A percentile compares a stretch with the other conserved stretches of the same genome.
These are phyloP conservation scores for Scophthalmus maximus DNA, from an alignment of 2,113 vertebrate genomes.

Conservation along the genomic window DNA sequence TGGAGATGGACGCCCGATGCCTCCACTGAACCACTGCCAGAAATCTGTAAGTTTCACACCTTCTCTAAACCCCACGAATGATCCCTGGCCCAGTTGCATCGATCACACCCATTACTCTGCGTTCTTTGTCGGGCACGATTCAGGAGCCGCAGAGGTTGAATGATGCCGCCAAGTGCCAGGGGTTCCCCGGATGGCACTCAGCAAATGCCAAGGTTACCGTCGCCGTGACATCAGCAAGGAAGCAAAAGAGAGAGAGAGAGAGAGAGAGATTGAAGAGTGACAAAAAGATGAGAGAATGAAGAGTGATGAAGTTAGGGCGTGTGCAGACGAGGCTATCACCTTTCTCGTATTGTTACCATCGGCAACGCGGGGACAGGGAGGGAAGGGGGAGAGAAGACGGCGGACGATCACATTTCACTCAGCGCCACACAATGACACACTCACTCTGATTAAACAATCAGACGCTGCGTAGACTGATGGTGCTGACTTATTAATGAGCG, in stretches of 20 bases:
- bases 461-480: conserved; percentile 47
- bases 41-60: conserved; percentile 50
- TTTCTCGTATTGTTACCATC: conserved; percentile 53
- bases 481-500: conserved; percentile 75
- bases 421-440: conserved; percentile 39
- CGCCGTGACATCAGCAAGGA: conserved; percentile 44
- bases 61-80: conserved; percentile 35
- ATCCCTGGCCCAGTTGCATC: conserved; percentile 48
- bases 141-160: conserved; percentile 46
- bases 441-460: conserved; percentile 59
- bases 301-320: conserved; percentile 25
- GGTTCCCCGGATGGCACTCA: conserved; percentile 58
- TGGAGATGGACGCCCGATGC: conserved; percentile 36
- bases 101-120: conserved; percentile 43
- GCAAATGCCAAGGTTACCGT: conserved; percentile 54
- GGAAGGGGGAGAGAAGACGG: neutral
- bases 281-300: conserved; percentile 5
- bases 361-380: conserved; percentile 32
- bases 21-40: conserved; percentile 37
- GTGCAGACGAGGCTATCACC: conserved; percentile 35
- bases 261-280: neutral
- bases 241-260: neutral
- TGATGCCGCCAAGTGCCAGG: conserved; percentile 41
- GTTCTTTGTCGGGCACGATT: conserved; percentile 39
- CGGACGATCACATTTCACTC: conserved; percentile 63